A percentile compares a stretch with the other conserved stretches of the same genome.
Evolutionary conservation across 2,888 invertebrate genomes (phyloP).

Genomic region (Stenurella melanura): DNA sequence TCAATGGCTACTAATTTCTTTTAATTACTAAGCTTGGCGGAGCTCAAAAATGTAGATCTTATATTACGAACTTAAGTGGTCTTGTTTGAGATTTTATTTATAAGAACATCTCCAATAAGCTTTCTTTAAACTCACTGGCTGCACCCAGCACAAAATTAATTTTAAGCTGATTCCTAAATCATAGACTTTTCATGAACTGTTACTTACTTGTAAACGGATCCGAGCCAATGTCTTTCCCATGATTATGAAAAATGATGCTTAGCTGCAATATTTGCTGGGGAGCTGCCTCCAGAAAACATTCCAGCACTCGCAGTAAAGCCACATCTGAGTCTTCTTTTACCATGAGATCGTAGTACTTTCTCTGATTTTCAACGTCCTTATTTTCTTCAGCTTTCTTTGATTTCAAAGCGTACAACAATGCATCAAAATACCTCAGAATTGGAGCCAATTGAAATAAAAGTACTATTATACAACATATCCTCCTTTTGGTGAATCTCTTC

Average conservation of each 20-base stretch:
- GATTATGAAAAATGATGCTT: constrained; percentile 78
- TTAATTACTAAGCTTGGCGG: too few species aligned
- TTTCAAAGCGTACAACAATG: constrained; percentile 79
- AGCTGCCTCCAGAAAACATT: constrained; percentile 88
- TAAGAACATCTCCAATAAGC: too few species aligned
- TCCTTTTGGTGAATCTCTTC: constrained; percentile 77
- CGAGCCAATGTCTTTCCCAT: constrained; percentile 72
- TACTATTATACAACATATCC: constrained; percentile 78
- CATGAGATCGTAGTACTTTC: constrained; percentile 83
- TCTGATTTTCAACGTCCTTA: constrained; percentile 77
- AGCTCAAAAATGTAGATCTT: too few species aligned
- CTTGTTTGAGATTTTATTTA: too few species aligned
- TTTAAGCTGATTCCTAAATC: neutral
- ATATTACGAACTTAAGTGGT: too few species aligned
- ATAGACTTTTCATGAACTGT: too few species aligned
- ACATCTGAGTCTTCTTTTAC: constrained; percentile 88
- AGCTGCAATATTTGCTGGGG: constrained; percentile 87
- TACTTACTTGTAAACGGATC: constrained; percentile 70
- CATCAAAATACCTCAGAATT: constrained; percentile 80
- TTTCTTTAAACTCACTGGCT: too few species aligned
- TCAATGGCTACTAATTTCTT: too few species aligned
- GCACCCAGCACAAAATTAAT: neutral
- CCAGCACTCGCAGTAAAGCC: constrained; percentile 84
- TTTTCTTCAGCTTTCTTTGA: constrained; percentile 79
- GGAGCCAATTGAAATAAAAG: constrained; percentile 84